Evolutionary conservation across 2,797 vertebrate genomes (phyloP).

Genomic region (Pipistrellus pipistrellus): DNA sequence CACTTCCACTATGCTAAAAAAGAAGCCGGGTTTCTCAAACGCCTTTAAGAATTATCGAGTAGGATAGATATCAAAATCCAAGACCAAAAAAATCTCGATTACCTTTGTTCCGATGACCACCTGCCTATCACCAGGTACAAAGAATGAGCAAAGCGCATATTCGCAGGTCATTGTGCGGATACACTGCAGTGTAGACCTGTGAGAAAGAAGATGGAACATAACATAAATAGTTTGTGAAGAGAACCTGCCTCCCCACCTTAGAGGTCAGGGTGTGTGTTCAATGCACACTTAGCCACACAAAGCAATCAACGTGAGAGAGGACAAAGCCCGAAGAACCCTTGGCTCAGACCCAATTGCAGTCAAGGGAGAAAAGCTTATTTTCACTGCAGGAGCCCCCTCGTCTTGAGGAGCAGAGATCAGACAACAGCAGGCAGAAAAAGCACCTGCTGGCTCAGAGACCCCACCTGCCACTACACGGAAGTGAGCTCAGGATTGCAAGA

Average conservation of each 20-base stretch:
- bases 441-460: background rate
- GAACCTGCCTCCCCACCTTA: background rate
- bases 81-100: background rate
- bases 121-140: conserved; percentile 97
- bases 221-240: background rate
- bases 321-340: background rate
- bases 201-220: background rate
- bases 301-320: background rate
- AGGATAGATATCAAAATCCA: background rate
- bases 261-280: background rate
- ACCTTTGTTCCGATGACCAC: conserved; percentile 97
- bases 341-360: background rate
- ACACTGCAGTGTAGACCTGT: conserved; percentile 96
- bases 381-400: background rate
- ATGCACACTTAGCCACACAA: background rate
- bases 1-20: conserved; percentile 1
- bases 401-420: background rate
- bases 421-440: background rate
- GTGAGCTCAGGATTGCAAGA: background rate
- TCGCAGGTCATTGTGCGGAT: conserved; percentile 97
- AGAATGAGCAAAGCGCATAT: conserved; percentile 96
- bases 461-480: background rate
- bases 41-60: background rate
- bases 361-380: conserved; percentile 28
- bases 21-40: background rate